Evolutionary conservation across 2,113 vertebrate species (phyloP).

Genomic region (Meriones unguiculatus): DNA sequence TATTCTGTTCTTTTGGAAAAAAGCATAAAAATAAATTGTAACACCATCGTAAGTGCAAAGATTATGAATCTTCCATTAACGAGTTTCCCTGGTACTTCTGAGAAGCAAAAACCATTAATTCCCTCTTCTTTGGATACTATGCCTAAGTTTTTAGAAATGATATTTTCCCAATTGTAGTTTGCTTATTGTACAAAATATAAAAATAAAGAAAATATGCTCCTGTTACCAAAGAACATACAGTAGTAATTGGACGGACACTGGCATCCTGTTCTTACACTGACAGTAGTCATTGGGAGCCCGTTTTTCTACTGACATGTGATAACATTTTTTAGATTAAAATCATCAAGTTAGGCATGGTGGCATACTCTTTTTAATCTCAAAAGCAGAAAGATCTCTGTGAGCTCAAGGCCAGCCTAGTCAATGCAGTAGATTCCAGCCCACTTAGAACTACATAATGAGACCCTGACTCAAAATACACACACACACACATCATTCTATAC

Average conservation of each 20-base stretch:
- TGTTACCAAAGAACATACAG: background rate
- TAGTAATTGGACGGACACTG: background rate
- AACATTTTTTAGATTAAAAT: background rate
- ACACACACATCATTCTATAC: background rate
- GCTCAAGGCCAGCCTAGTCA: background rate
- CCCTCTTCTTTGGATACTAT: background rate
- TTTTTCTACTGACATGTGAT: background rate
- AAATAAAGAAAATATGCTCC: constrained; percentile 42
- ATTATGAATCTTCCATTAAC: background rate
- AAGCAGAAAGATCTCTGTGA: background rate
- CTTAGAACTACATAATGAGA: too few relatives aligned
- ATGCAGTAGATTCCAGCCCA: background rate
- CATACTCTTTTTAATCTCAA: background rate
- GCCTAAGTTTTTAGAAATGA: constrained; percentile 42
- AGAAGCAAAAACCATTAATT: background rate
- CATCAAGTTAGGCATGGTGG: background rate
- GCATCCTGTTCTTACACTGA: background rate
- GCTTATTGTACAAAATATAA: background rate
- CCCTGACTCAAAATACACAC: background rate
- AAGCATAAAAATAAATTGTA: constrained; percentile 31
- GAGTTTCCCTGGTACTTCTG: constrained; percentile 11
- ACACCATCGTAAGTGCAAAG: background rate
- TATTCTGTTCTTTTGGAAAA: constrained; percentile 5
- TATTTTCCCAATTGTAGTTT: background rate
- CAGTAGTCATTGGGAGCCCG: background rate